Conservation (phyloP, 2,888 invertebrate genomes). For the Melanargia galathea region DNA sequence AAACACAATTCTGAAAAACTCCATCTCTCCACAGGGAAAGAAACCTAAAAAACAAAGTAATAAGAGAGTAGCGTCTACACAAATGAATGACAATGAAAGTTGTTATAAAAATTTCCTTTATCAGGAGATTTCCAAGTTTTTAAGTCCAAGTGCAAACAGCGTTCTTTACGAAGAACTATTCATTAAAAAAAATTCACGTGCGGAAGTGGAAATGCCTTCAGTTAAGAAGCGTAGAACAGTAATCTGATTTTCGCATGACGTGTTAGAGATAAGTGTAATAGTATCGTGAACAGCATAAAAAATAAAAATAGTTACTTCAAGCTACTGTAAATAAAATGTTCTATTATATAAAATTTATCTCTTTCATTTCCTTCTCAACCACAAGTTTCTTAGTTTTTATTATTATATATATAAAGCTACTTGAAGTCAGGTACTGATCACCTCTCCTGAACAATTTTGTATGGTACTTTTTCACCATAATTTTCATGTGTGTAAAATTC, state of each 20-base stretch:
- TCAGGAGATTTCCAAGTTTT: conserved; percentile 66
- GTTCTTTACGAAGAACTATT: conserved; percentile 72
- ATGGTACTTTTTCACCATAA: too few relatives aligned
- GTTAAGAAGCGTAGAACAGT: conserved; percentile 55
- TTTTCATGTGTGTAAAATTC: too few relatives aligned
- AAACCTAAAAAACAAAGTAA: conserved; percentile 23
- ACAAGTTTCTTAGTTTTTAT: too few relatives aligned
- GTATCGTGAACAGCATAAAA: too few relatives aligned
- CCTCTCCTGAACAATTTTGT: too few relatives aligned
- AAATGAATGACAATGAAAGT: conserved; percentile 54
- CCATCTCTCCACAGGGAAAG: conserved; percentile 40
- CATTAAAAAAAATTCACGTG: conserved; percentile 55
- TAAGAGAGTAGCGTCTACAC: conserved; percentile 49
- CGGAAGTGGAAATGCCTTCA: conserved; percentile 25
- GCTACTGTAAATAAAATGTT: background rate
- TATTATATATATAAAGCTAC: too few relatives aligned
- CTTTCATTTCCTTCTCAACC: too few relatives aligned
- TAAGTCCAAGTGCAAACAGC: conserved; percentile 62
- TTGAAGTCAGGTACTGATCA: too few relatives aligned
- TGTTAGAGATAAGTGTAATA: background rate
- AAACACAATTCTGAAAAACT: conserved; percentile 32
- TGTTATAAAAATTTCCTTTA: conserved; percentile 61
- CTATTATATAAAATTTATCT: background rate
- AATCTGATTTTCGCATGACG: conserved; percentile 22
- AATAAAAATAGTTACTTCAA: background rate